A percentile compares a stretch with the other conserved stretches of the same genome.
phyloP scores from a whole-genome alignment of 1,140 invertebrate species.

The Sycophaga agraensis region DNA sequence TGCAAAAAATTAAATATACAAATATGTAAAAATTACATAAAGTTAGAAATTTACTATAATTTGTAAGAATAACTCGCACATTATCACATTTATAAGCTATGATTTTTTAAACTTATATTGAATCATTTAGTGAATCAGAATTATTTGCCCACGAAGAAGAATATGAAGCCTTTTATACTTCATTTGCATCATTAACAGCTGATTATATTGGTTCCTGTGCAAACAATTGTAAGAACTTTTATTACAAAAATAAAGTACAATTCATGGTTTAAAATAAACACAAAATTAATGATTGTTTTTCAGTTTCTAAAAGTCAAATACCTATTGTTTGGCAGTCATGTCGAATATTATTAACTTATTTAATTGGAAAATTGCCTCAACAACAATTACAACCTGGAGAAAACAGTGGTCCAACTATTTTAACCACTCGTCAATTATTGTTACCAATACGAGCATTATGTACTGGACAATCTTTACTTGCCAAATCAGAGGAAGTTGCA shows the following conservation, averaged over 20 bases:
- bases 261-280: not conserved
- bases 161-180: constrained; percentile 75
- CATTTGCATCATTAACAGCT: constrained; percentile 72
- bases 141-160: constrained; percentile 73
- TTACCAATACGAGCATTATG: constrained; percentile 65
- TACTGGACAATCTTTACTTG: constrained; percentile 61
- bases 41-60: not conserved
- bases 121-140: constrained; percentile 69
- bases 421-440: constrained; percentile 61
- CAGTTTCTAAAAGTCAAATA: constrained; percentile 68
- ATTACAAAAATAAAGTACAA: not conserved
- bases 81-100: not conserved
- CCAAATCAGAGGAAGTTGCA: constrained; percentile 62
- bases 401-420: constrained; percentile 42
- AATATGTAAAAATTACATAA: not conserved
- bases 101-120: no score
- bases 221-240: constrained; percentile 64
- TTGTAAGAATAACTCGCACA: not conserved
- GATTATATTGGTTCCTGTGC: constrained; percentile 74
- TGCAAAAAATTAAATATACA: no score
- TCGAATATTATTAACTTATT: constrained; percentile 61
- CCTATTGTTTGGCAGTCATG: constrained; percentile 61
- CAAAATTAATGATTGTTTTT: constrained; percentile 30
- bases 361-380: constrained; percentile 59
- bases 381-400: constrained; percentile 43